phyloP scores from a whole-genome alignment of 2,797 vertebrate genomes.

The Halcyon smyrnensis region DNA sequence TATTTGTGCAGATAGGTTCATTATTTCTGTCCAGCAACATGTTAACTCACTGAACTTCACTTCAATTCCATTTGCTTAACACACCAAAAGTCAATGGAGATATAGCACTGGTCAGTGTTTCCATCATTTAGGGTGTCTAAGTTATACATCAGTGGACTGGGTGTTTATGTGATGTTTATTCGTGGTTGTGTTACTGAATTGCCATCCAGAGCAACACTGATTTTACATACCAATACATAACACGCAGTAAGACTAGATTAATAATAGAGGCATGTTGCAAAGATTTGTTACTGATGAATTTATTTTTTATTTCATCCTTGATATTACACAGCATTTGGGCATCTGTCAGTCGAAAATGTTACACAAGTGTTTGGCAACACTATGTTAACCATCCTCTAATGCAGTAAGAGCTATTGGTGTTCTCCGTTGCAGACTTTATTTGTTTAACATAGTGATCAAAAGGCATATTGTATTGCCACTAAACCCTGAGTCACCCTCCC shows the following conservation, averaged over 20 bases:
- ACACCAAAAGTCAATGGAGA: not conserved
- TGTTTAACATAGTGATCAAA: constrained; percentile 40
- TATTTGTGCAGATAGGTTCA: not conserved
- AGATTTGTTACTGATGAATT: not conserved
- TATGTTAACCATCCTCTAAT: not conserved
- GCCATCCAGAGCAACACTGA: not conserved
- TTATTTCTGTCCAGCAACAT: not conserved
- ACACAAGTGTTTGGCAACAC: constrained; percentile 24
- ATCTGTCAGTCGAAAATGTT: constrained; percentile 16
- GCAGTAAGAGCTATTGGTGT: not conserved
- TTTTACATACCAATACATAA: not conserved
- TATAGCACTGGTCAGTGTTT: not conserved
- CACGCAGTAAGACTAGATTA: not conserved
- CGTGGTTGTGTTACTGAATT: not conserved
- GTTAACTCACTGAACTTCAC: not conserved
- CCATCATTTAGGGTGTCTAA: not conserved
- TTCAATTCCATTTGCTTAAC: not conserved
- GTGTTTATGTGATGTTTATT: not conserved
- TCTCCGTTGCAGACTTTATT: not conserved
- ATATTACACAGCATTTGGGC: not conserved
- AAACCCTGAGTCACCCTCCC: constrained; percentile 59
- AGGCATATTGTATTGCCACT: constrained; percentile 45
- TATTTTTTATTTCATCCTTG: not conserved
- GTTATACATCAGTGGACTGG: not conserved
- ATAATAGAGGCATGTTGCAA: not conserved